Evolutionary conservation across 2,797 vertebrate genomes (phyloP).

Genomic region (Pyrocephalus nanus): DNA sequence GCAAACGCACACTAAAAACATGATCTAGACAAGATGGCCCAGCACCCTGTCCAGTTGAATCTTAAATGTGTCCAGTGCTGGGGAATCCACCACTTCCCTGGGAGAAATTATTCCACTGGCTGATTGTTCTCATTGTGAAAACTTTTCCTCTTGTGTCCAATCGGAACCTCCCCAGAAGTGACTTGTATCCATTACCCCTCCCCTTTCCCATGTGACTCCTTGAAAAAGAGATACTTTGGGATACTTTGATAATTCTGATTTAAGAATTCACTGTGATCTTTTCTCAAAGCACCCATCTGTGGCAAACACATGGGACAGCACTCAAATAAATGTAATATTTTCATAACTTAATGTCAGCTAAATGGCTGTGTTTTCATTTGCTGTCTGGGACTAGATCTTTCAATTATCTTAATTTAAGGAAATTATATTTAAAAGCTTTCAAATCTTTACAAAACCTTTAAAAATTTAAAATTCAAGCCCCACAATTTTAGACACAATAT

Average conservation of each 20-base stretch:
- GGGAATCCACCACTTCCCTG: fast-evolving
- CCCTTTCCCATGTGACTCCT: not conserved
- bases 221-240: not conserved
- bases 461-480: not conserved
- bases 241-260: not conserved
- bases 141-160: not conserved
- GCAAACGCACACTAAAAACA: too few species aligned
- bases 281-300: not conserved
- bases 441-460: not conserved
- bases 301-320: not conserved
- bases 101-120: too few species aligned
- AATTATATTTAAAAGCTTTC: not conserved
- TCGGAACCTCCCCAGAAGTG: not conserved
- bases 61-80: fast-evolving
- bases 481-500: not conserved
- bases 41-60: too few species aligned
- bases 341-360: not conserved
- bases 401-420: not conserved
- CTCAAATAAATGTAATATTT: not conserved
- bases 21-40: too few species aligned
- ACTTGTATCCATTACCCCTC: not conserved
- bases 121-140: not conserved
- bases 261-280: not conserved
- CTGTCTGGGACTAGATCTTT: not conserved
- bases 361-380: not conserved